Base-by-base conservation (phyloP, 1,140 invertebrate genomes). In the Drosophila parvula region DNA sequence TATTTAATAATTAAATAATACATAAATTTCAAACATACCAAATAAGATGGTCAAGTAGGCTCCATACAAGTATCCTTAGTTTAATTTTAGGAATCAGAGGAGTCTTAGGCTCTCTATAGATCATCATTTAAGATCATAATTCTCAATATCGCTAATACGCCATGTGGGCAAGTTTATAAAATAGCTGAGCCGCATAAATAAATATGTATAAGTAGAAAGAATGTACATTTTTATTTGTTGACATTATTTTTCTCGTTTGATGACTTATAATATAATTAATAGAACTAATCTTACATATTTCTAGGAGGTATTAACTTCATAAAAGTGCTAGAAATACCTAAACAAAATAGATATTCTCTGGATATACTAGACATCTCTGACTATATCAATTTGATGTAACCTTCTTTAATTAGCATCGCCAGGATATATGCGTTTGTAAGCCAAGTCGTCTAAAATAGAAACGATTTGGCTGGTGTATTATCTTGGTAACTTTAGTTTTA, bases 401-500 rank as follows among this genome's bases (percentile, higher is more conserved):
- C 9, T 18, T 18, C 16, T 11, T 51, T 51, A 3, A 51, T 51
- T 18, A 38, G 50, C 12, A 36, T 38, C 18, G 50, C 32, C 50
- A 36, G 50, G 18, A 38, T 12, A 36, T 36, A 22, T 34, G 3
- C 16, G 48, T 51, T 18, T 51, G 48, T 34, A 36, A 5, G 30
- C 50, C 32, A 51, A 6, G 6, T 51, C 11, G 18, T 22, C 27
- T 48, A 14, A 14, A 3, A 16, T 48, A 48, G 27, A 48, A 4
- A 8, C 32, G 8, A 36, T 38, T 12, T 53, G 50, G 12, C 8
- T 12, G 9, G 3, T 22, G 16, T 9, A 36, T 14, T 53, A 36
- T 53, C 32, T 53, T 18, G 36, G 32, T 36, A 53, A 34, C 22
- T 22, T 53, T 36, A 53, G 12, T 22, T 5, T 22, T 53, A 53